Evolutionary conservation across 2,888 invertebrate genomes (phyloP).

Genomic region (Spilosoma lubricipeda): DNA sequence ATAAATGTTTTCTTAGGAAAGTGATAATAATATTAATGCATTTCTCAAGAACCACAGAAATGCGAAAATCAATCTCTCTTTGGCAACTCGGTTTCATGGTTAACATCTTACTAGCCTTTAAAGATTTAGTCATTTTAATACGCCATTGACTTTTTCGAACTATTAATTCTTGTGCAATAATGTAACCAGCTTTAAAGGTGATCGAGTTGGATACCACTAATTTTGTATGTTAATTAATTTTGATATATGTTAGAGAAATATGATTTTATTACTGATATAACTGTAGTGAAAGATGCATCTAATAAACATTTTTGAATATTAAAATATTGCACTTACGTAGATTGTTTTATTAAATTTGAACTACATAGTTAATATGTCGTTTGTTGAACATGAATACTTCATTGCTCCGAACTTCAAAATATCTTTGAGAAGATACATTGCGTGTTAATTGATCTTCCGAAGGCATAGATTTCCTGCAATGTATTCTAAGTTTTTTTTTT

Average conservation of each 20-base stretch:
- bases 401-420: no score
- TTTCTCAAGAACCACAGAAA: neutral
- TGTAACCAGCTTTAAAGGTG: neutral
- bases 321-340: no score
- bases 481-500: neutral
- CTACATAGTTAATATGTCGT: no score
- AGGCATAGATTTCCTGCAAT: neutral
- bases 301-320: no score
- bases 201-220: neutral
- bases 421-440: neutral
- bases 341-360: no score
- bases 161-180: neutral
- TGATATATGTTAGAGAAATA: neutral
- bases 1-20: neutral
- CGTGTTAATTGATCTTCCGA: neutral
- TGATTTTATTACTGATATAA: neutral
- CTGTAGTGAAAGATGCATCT: no score
- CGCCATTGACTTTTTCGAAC: neutral
- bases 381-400: no score
- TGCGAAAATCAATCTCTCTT: neutral
- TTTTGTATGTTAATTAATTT: neutral
- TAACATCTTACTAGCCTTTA: neutral
- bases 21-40: neutral
- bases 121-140: neutral
- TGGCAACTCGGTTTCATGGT: neutral